Conservation (phyloP, 2,797 vertebrate genomes). For the Zalophus californianus region DNA sequence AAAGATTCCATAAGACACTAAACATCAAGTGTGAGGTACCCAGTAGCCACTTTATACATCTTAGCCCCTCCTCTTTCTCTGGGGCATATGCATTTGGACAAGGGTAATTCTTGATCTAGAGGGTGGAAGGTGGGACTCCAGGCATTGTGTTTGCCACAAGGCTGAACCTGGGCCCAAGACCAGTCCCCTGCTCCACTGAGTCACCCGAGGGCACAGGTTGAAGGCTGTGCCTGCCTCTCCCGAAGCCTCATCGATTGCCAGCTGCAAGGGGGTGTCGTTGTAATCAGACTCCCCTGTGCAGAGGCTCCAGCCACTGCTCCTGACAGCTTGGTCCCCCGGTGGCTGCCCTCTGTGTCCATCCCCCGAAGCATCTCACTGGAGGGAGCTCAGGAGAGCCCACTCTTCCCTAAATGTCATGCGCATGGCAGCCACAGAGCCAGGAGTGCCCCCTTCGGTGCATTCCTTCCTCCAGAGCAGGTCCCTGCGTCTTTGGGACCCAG, state of each 20-base stretch:
- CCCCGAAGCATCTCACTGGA: not conserved
- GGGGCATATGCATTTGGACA: not conserved
- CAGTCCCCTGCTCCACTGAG: too few relatives aligned
- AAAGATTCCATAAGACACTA: not conserved
- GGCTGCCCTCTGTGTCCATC: not conserved
- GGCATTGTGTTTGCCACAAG: not conserved
- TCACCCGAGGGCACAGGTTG: not conserved
- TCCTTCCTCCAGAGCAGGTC: not conserved
- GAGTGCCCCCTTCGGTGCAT: not conserved
- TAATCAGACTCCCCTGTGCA: fast-evolving
- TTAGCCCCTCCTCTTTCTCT: not conserved
- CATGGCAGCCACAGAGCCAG: not conserved
- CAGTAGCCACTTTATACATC: not conserved
- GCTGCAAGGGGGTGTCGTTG: not conserved
- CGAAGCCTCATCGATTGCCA: not conserved
- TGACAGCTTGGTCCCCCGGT: not conserved
- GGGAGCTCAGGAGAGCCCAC: not conserved
- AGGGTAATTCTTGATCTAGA: not conserved
- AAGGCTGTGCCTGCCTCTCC: not conserved
- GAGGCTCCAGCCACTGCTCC: not conserved
- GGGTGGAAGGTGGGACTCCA: not conserved
- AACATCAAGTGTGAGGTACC: not conserved
- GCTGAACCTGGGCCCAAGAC: not conserved
- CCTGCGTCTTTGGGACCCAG: not conserved
- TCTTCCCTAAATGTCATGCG: not conserved